phyloP scores from a whole-genome alignment of 2,888 invertebrate genomes.

The Cephus rjabovi region DNA sequence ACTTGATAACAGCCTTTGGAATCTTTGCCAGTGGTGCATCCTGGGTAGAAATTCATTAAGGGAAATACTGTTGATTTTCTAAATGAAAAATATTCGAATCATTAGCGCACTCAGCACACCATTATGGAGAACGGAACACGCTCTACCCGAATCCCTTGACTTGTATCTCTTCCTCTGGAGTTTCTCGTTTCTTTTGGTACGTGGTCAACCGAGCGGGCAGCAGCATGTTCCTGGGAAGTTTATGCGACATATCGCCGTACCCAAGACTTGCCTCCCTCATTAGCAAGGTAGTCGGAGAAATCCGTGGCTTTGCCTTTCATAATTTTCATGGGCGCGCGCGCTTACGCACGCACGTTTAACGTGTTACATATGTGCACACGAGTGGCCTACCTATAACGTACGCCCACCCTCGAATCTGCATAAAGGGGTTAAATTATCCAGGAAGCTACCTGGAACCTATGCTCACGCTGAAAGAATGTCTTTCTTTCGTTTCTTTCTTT shows the following conservation, averaged over 20 bases:
- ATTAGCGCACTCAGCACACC: background rate
- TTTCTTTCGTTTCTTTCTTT: conserved; percentile 22
- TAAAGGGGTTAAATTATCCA: conserved; percentile 48
- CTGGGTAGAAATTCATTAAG: background rate
- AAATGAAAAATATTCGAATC: background rate
- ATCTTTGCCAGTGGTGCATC: background rate
- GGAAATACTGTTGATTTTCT: background rate
- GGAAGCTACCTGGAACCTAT: conserved; percentile 40
- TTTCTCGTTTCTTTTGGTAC: background rate
- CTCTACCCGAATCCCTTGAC: background rate
- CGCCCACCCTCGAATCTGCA: conserved; percentile 36
- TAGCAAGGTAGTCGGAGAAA: conserved; percentile 42
- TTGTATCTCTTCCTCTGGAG: background rate
- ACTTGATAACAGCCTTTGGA: background rate
- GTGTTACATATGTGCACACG: background rate
- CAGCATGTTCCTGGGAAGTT: conserved; percentile 28
- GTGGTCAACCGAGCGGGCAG: background rate
- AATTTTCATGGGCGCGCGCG: conserved; percentile 34
- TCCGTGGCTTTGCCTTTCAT: conserved; percentile 37
- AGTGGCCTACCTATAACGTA: conserved; percentile 23
- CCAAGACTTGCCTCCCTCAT: conserved; percentile 34
- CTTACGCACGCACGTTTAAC: conserved; percentile 22
- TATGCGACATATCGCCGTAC: conserved; percentile 26
- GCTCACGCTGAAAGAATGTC: conserved; percentile 41
- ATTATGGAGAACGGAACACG: background rate